A percentile compares a stretch with the other conserved stretches of the same genome.
phyloP scores from a whole-genome alignment of 2,888 invertebrate genomes.

The Tetropium fuscum region DNA sequence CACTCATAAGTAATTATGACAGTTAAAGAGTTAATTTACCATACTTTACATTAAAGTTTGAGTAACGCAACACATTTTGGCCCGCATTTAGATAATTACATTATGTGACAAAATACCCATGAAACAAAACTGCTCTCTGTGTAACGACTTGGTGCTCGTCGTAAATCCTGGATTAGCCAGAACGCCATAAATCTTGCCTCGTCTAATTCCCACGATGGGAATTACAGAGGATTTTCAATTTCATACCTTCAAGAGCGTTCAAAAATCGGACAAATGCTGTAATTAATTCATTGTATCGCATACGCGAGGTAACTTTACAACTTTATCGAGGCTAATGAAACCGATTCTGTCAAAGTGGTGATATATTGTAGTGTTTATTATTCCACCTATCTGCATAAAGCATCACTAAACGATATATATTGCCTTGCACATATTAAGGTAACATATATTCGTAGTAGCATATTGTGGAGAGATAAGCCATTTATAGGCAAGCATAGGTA shows the following conservation, averaged over 20 bases:
- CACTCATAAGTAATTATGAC: slow-evolving; percentile 1
- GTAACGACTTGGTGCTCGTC: slow-evolving; percentile 15
- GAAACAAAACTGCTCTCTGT: neutral
- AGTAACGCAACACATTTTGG: slow-evolving; percentile 1
- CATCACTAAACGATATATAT: slow-evolving; percentile 36
- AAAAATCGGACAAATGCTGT: slow-evolving; percentile 41
- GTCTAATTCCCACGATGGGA: slow-evolving; percentile 39
- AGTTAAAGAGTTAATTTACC: slow-evolving; percentile 6
- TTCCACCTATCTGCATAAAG: slow-evolving; percentile 34
- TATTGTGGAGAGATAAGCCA: neutral
- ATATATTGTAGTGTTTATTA: slow-evolving; percentile 44
- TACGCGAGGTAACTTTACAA: slow-evolving; percentile 42
- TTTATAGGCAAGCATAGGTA: neutral
- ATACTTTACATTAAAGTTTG: slow-evolving; percentile 7
- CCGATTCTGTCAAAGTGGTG: slow-evolving; percentile 43
- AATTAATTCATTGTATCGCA: slow-evolving; percentile 41
- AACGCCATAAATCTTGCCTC: slow-evolving; percentile 34
- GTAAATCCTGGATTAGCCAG: slow-evolving; percentile 30
- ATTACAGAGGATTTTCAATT: slow-evolving; percentile 39
- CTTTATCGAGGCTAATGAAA: slow-evolving; percentile 47
- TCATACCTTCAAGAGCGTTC: slow-evolving; percentile 34
- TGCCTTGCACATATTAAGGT: slow-evolving; percentile 39
- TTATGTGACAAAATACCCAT: slow-evolving; percentile 11
- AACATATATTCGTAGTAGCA: neutral
- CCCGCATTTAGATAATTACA: slow-evolving; percentile 8